Evolutionary conservation across 2,113 vertebrate genomes (phyloP), one percentile per base, ranked within the genome.

Genomic region (Nipponia nippon): DNA sequence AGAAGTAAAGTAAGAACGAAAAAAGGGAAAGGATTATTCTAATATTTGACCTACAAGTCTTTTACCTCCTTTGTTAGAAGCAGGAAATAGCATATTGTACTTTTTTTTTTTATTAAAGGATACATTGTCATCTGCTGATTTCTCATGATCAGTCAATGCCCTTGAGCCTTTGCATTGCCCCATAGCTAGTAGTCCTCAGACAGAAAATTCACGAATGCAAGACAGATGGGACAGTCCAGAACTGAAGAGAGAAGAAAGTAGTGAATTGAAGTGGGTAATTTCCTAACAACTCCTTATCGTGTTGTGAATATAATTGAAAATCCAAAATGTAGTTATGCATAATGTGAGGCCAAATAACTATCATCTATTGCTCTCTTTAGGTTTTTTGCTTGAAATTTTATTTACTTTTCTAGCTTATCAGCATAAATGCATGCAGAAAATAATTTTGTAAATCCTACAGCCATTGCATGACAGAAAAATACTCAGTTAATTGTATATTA

Each of bases 391-490:
- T 65, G 30, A 87, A 73, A 91, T 76, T 94, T 95, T 94, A 87
- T 95, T 96, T 96, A 90, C 80, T 95, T 96, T 95, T 86, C 55
- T 40, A 59, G 63, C 77, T 95, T 95, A 89, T 79, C 65, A 95
- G 58, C 80, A 84, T 67, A 93, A 95, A 90, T 11, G 44, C 83
- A 95, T 76, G 77, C 61, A 96, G 89, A 92, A 96, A 94, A 95
- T 89, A 83, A 83, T 78, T 96, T 83, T 90, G 42, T 66, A 83
- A 90, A 76, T 79, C 73, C 84, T 83, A 65, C 11, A 82, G 53
- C 73, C 88, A 69, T 44, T 79, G 56, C 59, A 76, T 71, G 80
- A 81, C 72, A 94, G 67, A 78, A 94, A 61, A 92, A 71, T 87
- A 65, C 73, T 58, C 42, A 40, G 91, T 88, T 93, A 92, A 87